Conservation (phyloP, 2,888 invertebrate species). For the Papilio gigon region DNA sequence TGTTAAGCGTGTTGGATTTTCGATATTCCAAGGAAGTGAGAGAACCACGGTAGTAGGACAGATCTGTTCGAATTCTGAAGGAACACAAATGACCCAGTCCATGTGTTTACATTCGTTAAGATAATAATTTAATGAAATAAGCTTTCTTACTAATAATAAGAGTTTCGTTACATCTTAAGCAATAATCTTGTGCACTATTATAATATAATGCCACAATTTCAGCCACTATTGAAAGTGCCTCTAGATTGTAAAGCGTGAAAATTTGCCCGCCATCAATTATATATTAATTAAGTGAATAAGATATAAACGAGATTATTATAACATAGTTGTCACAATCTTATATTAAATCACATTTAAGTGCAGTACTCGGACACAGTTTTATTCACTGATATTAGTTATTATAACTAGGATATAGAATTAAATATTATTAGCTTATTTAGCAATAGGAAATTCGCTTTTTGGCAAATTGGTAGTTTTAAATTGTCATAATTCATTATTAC, state of each 20-base stretch:
- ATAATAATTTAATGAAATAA: conserved; percentile 65
- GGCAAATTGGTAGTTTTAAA: conserved; percentile 70
- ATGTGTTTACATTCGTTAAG: conserved; percentile 74
- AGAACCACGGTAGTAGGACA: neutral
- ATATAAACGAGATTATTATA: conserved; percentile 42
- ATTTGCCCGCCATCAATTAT: conserved; percentile 57
- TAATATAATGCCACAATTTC: conserved; percentile 55
- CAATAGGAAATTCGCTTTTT: conserved; percentile 72
- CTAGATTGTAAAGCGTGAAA: conserved; percentile 59
- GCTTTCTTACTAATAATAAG: conserved; percentile 60
- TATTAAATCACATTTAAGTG: conserved; percentile 44
- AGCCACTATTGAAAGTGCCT: conserved; percentile 77
- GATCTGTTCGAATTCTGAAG: conserved; percentile 29
- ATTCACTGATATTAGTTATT: conserved; percentile 65
- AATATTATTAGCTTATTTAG: conserved; percentile 76
- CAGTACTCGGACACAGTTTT: conserved; percentile 66
- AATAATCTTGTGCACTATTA: conserved; percentile 64
- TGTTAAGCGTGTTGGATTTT: neutral
- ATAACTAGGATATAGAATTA: conserved; percentile 53
- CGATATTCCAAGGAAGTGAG: neutral
- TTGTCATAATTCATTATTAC: conserved; percentile 64
- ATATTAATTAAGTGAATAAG: conserved; percentile 42
- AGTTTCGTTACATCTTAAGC: conserved; percentile 59
- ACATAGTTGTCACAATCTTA: conserved; percentile 36
- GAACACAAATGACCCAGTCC: conserved; percentile 65